These are phyloP conservation scores for Labroides dimidiatus DNA, from an alignment of 2,797 vertebrate species.

Conservation along the genomic window DNA sequence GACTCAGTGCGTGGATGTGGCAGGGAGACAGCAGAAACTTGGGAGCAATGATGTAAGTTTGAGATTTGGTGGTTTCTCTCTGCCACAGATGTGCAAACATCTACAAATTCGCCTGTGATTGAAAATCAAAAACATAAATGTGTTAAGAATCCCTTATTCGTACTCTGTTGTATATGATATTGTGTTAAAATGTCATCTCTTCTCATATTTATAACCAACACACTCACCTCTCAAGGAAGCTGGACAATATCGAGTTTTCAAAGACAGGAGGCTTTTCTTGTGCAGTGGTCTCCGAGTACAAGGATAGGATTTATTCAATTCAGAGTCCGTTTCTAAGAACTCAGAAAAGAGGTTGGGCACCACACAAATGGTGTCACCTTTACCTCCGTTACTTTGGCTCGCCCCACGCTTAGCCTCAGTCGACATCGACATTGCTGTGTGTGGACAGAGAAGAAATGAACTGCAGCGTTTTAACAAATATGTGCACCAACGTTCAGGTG, in stretches of 20 bases:
- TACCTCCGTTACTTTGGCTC: slow-evolving; percentile 23
- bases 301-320: slow-evolving; percentile 81
- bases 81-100: slow-evolving; percentile 79
- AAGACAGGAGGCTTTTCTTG: slow-evolving; percentile 69
- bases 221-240: slow-evolving; percentile 78
- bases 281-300: slow-evolving; percentile 63
- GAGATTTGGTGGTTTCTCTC: slow-evolving; percentile 77
- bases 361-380: slow-evolving; percentile 70
- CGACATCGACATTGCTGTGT: slow-evolving; percentile 70
- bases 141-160: background rate
- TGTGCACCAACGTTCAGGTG: no score
- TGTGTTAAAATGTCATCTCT: background rate
- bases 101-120: slow-evolving; percentile 71
- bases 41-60: slow-evolving; percentile 39
- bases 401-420: slow-evolving; percentile 30
- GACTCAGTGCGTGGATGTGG: slow-evolving; percentile 65
- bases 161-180: no score
- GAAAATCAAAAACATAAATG: background rate
- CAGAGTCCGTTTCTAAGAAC: slow-evolving; percentile 59
- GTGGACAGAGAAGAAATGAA: background rate
- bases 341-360: slow-evolving; percentile 43
- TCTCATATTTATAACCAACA: background rate
- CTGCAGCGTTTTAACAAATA: no score
- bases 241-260: slow-evolving; percentile 75
- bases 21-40: slow-evolving; percentile 34